Base-by-base conservation (phyloP, 2,113 vertebrate species). In the Tragelaphus strepsiceros region DNA sequence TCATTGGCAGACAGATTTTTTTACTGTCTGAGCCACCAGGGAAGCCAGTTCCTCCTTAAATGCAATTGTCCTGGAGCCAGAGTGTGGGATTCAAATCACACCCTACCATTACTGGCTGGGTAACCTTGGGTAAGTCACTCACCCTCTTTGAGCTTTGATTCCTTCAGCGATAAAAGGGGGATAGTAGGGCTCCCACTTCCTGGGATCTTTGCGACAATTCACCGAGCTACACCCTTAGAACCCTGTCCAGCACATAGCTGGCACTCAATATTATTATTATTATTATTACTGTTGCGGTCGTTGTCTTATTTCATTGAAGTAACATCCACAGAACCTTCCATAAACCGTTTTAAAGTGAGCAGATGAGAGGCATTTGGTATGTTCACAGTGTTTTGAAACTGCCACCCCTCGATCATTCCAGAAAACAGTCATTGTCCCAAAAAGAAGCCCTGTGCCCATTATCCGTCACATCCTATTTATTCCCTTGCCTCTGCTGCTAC, bases 191-290 rank as follows among this genome's bases (percentile, higher is more conserved):
- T 16, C 32, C 71, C 12, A 10, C 67, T 24, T 35, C 1, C 11
- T 0, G 6, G 86, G 22, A 16, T 15, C 13, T 13, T 78, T 28
- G 43, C 2, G 0, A 15, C 4, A 2, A 0, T 21, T 28, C 13
- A 1, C 28, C 12, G 54, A 39, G 43, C 30, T 8, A 17, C 19
- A 54, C 49, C 54, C 89, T 22, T 4, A 56, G 64, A 5, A 30
- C 12, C 30, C 49, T 5, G 10, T 4, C 2, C 16, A 8, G 51
- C 39, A 8, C 30, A 4, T 13, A 3, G 71, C 39, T 4, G 3
- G 26, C 3, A 11, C 17, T 46, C 2, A 1, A 26, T 26, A 4
- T 5, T 7, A n/a, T 35, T 5, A 5, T 3, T 51, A 49, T 49
- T 49, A 61, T 61, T 6, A 21, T 21, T 3, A 3, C 3, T 22